Evolutionary conservation across 2,113 vertebrate genomes (phyloP).

Genomic region (Bostrychus sinensis): DNA sequence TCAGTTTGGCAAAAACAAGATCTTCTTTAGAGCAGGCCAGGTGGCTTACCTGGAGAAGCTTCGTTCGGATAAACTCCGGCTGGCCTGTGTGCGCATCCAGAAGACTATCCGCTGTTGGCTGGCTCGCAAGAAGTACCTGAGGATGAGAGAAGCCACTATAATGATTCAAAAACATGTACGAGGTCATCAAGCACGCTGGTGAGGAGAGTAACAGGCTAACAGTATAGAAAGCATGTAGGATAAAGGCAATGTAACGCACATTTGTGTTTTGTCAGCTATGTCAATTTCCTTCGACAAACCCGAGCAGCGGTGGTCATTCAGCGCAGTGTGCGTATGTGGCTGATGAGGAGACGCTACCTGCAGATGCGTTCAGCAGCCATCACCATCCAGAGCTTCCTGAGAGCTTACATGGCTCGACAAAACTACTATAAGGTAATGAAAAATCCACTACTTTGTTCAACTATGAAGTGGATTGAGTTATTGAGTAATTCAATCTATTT

Average conservation of each 20-base stretch:
- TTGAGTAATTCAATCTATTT: neutral
- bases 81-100: constrained; percentile 93
- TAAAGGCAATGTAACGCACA: neutral
- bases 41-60: constrained; percentile 97
- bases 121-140: constrained; percentile 89
- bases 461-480: too few relatives aligned
- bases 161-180: constrained; percentile 89
- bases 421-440: constrained; percentile 84
- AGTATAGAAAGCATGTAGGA: neutral
- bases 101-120: constrained; percentile 96
- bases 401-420: constrained; percentile 85
- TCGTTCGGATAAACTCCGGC: constrained; percentile 90
- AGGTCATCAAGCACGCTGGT: constrained; percentile 92
- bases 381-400: constrained; percentile 85
- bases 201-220: constrained; percentile 45
- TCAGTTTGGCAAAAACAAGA: constrained; percentile 97
- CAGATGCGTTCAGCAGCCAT: constrained; percentile 80
- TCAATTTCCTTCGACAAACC: constrained; percentile 85
- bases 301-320: constrained; percentile 88
- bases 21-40: constrained; percentile 97
- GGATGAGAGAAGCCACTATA: constrained; percentile 86
- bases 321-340: constrained; percentile 87
- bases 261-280: constrained; percentile 77
- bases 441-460: neutral
- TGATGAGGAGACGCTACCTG: constrained; percentile 77